phyloP scores from a whole-genome alignment of 2,113 vertebrate species.

The Tursiops truncatus region DNA sequence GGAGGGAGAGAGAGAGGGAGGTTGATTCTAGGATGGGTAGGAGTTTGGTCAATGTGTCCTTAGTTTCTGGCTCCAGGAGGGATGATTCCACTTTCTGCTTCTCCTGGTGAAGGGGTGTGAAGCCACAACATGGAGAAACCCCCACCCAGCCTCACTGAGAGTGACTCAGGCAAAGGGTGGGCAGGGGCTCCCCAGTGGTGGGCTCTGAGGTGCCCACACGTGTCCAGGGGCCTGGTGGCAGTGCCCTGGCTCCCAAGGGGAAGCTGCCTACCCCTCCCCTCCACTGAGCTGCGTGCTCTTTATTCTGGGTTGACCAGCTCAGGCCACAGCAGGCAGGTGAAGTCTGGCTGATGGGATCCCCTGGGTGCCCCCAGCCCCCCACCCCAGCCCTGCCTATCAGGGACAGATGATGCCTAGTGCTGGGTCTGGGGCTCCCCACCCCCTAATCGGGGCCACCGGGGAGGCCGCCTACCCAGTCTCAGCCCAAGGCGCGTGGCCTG shows the following conservation, averaged over 20 bases:
- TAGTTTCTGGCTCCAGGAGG: not conserved
- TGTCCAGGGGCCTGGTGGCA: not conserved
- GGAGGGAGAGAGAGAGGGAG: not conserved
- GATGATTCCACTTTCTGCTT: not conserved
- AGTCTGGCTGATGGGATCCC: not conserved
- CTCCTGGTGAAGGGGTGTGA: not conserved
- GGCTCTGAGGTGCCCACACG: not conserved
- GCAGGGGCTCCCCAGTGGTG: not conserved
- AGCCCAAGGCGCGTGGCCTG: not conserved
- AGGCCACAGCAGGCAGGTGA: not conserved
- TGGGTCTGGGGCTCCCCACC: not conserved
- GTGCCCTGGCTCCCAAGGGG: not conserved
- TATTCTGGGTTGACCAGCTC: not conserved
- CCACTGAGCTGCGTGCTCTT: not conserved
- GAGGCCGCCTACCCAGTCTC: not conserved
- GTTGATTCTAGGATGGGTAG: not conserved
- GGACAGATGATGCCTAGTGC: not conserved
- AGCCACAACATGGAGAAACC: not conserved
- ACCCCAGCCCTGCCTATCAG: not conserved
- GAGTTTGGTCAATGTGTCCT: not conserved
- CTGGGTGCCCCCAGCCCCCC: fast-evolving
- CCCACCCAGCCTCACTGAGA: not conserved
- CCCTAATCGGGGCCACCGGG: not conserved
- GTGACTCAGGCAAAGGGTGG: not conserved
- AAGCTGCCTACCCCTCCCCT: not conserved